These are phyloP conservation scores for Drosophila watanabei DNA, from an alignment of 1,140 invertebrate genomes.

Conservation along the genomic window DNA sequence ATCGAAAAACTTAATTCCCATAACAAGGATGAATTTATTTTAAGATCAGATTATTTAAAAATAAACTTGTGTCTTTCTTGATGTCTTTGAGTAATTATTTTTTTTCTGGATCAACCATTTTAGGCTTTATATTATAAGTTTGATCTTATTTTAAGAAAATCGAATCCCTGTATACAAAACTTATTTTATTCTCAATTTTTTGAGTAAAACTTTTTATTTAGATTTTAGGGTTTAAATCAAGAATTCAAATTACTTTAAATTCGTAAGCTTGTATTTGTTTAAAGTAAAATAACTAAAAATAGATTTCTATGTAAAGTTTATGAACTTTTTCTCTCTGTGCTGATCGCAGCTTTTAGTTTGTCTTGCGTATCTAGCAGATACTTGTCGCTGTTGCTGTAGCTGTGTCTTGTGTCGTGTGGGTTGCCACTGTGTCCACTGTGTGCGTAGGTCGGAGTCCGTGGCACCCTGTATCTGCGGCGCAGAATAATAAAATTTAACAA, in stretches of 20 bases:
- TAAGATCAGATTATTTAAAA: no score
- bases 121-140: no score
- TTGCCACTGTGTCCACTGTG: slow-evolving; percentile 55
- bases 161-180: neutral
- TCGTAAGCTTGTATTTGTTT: neutral
- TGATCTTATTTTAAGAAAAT: no score
- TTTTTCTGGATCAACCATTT: no score
- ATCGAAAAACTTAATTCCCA: neutral
- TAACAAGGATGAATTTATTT: neutral
- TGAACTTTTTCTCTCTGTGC: neutral
- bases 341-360: slow-evolving; percentile 42
- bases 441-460: slow-evolving; percentile 65
- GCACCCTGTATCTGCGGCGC: slow-evolving; percentile 64
- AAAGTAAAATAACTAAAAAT: no score
- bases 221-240: neutral
- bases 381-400: slow-evolving; percentile 51
- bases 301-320: neutral
- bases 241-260: neutral
- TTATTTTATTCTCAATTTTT: neutral
- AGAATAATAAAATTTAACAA: slow-evolving; percentile 83
- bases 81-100: no score
- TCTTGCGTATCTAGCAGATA: slow-evolving; percentile 73
- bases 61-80: no score
- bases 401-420: slow-evolving; percentile 35
- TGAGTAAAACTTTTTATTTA: no score